These are phyloP conservation scores for Temnothorax longispinosus DNA, from an alignment of 1,140 invertebrate species.

Conservation along the genomic window DNA sequence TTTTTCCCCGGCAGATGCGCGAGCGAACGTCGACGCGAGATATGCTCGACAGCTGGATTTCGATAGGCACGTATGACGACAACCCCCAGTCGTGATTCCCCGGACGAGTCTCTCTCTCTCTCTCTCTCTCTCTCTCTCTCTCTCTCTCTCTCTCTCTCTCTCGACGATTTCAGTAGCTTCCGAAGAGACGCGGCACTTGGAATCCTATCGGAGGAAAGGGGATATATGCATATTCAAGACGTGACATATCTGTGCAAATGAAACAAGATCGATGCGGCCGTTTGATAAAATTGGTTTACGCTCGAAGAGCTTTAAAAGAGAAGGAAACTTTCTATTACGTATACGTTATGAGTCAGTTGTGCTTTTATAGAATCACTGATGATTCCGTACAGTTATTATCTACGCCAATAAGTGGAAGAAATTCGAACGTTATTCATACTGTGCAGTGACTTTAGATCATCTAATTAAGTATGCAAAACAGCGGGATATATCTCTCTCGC, in stretches of 20 bases:
- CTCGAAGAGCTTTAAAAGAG: neutral
- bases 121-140: conserved; percentile 39
- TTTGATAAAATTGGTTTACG: neutral
- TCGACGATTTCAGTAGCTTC: conserved; percentile 43
- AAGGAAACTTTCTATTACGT: neutral
- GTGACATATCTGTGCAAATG: neutral
- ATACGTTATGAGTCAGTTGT: neutral
- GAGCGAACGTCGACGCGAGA: conserved; percentile 31
- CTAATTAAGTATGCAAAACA: neutral
- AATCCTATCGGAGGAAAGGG: neutral
- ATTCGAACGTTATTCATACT: neutral
- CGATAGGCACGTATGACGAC: conserved; percentile 43
- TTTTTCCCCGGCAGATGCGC: conserved; percentile 27
- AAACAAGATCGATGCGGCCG: conserved; percentile 2
- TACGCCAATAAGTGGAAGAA: neutral
- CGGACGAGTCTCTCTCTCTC: conserved; percentile 30
- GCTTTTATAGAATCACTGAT: neutral
- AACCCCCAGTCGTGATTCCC: neutral
- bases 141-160: conserved; percentile 35
- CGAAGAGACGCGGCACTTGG: conserved; percentile 4
- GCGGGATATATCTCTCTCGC: neutral
- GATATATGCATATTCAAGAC: conserved; percentile 1
- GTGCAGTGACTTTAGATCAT: neutral
- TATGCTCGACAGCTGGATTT: conserved; percentile 48
- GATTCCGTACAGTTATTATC: neutral